These are phyloP conservation scores for Cyclina sinensis DNA, from an alignment of 1,140 invertebrate genomes.

Conservation along the genomic window DNA sequence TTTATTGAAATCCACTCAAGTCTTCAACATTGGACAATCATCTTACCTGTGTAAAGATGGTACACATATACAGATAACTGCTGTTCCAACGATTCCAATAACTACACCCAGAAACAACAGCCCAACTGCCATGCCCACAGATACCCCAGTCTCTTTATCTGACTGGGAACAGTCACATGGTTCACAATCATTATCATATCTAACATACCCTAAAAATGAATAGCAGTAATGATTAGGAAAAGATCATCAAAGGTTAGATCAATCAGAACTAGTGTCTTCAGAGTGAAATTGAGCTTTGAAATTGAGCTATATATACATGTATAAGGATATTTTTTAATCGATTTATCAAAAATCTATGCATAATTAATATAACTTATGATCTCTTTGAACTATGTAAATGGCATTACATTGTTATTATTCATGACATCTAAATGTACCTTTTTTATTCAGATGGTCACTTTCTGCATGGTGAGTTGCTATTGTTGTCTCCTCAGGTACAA, in stretches of 20 bases:
- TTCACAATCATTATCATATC: not conserved
- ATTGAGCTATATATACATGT: too few species aligned
- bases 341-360: too few species aligned
- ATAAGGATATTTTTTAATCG: too few species aligned
- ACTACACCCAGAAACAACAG: conserved; percentile 10
- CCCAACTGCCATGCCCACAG: conserved; percentile 9
- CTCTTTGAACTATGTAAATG: too few species aligned
- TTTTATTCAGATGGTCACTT: too few species aligned
- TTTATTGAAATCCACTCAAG: too few species aligned
- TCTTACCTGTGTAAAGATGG: conserved; percentile 46
- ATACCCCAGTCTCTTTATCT: not conserved
- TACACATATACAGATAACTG: conserved; percentile 40
- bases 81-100: conserved; percentile 13
- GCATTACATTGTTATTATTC: too few species aligned
- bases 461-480: too few species aligned
- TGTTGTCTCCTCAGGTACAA: not conserved
- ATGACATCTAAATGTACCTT: too few species aligned
- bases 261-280: not conserved
- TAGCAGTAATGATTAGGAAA: too few species aligned
- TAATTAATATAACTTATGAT: too few species aligned
- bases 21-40: not conserved
- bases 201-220: not conserved
- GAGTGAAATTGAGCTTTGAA: not conserved
- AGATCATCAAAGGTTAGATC: not conserved
- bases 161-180: conserved; percentile 4